Percentiles rank a stretch among this genome's conserved stretches.
Evolutionary conservation across 2,797 vertebrate species (phyloP).

Genomic region (Halcyon badia): DNA sequence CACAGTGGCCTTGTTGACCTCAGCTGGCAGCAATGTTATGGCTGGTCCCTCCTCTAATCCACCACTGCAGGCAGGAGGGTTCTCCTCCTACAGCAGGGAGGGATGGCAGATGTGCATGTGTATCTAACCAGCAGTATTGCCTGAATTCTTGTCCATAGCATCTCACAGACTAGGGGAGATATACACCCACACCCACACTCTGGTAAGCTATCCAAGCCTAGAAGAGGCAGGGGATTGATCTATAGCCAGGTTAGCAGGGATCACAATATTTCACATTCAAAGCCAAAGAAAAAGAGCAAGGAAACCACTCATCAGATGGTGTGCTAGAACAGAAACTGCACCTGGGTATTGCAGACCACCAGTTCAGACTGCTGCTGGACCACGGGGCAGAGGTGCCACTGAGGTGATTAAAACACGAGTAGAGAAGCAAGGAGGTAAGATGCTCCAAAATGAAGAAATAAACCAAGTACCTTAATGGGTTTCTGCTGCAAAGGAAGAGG

Average conservation of each 20-base stretch:
- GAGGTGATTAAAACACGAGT: neutral
- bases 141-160: fast-evolving
- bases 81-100: neutral
- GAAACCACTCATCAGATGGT: neutral
- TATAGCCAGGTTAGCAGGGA: neutral
- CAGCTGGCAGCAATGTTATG: neutral
- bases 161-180: neutral
- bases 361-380: neutral
- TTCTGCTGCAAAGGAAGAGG: neutral
- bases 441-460: neutral
- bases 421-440: neutral
- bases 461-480: neutral
- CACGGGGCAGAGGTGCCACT: neutral
- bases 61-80: neutral
- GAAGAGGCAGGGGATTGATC: neutral
- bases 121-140: neutral
- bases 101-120: fast-evolving
- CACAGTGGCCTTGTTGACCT: neutral
- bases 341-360: neutral
- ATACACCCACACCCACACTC: neutral
- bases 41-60: neutral
- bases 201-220: neutral
- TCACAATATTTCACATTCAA: neutral
- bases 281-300: neutral
- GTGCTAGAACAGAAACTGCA: neutral